Percentiles rank a stretch among this genome's conserved stretches.
These are phyloP conservation scores for Bilobella aurantiaca DNA, from an alignment of 1,140 invertebrate genomes.

Conservation along the genomic window DNA sequence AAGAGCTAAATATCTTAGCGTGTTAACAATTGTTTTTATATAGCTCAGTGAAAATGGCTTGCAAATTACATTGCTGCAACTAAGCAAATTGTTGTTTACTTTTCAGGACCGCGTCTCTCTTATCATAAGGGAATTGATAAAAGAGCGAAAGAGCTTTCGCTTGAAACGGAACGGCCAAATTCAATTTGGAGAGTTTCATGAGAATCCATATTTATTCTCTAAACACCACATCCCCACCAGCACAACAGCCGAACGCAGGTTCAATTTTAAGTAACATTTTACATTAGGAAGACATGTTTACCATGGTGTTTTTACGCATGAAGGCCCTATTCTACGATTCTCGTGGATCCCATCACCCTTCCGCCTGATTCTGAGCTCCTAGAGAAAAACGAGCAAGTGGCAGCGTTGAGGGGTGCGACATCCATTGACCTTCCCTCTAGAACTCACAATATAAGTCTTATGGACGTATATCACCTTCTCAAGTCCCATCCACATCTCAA, in stretches of 20 bases:
- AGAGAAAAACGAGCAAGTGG: background rate
- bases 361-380: background rate
- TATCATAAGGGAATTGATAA: background rate
- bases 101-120: background rate
- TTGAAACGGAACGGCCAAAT: background rate
- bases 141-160: background rate
- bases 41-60: no score
- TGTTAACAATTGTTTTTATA: background rate
- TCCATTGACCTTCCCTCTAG: no score
- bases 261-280: background rate
- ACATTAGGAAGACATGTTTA: background rate
- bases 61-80: no score
- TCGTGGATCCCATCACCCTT: background rate
- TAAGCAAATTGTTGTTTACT: background rate
- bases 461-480: no score
- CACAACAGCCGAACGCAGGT: background rate
- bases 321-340: background rate
- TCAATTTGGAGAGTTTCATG: background rate
- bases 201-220: background rate
- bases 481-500: no score
- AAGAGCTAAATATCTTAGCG: background rate
- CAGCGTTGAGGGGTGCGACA: background rate
- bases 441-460: no score
- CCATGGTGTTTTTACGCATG: background rate
- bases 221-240: background rate